Evolutionary conservation across 2,113 vertebrate species (phyloP).

Genomic region (Caloenas nicobarica): DNA sequence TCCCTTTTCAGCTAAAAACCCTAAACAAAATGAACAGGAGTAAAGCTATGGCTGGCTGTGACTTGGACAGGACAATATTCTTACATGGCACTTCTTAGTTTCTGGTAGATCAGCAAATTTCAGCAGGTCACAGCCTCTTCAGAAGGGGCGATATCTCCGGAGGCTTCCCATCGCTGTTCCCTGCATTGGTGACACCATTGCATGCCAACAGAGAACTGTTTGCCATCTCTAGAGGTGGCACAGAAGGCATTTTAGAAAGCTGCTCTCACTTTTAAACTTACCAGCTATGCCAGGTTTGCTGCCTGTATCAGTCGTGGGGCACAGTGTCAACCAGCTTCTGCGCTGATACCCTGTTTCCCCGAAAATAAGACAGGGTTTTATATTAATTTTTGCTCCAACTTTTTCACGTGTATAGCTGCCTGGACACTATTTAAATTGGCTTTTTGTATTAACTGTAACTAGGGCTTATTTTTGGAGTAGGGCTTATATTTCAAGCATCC

Average conservation of each 20-base stretch:
- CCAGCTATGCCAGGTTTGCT: background rate
- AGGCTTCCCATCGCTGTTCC: background rate
- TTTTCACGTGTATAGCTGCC: too few relatives aligned
- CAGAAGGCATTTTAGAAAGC: background rate
- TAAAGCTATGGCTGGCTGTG: background rate
- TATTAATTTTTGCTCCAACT: too few relatives aligned
- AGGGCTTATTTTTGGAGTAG: too few relatives aligned
- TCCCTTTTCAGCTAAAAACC: background rate
- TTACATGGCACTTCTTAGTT: background rate
- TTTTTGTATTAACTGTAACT: too few relatives aligned
- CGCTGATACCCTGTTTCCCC: too few relatives aligned
- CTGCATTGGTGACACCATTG: background rate
- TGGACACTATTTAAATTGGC: too few relatives aligned
- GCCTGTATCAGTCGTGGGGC: fast-evolving
- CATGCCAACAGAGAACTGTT: background rate
- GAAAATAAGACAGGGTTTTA: too few relatives aligned
- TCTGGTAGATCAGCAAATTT: background rate
- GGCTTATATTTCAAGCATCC: too few relatives aligned
- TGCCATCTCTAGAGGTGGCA: background rate
- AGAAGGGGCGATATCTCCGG: background rate
- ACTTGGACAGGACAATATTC: background rate
- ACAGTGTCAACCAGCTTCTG: background rate
- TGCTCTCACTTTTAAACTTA: background rate
- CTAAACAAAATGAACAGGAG: background rate
- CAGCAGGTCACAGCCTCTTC: background rate